phyloP scores from a whole-genome alignment of 2,888 invertebrate species.

The Anoplius nigerrimus region DNA sequence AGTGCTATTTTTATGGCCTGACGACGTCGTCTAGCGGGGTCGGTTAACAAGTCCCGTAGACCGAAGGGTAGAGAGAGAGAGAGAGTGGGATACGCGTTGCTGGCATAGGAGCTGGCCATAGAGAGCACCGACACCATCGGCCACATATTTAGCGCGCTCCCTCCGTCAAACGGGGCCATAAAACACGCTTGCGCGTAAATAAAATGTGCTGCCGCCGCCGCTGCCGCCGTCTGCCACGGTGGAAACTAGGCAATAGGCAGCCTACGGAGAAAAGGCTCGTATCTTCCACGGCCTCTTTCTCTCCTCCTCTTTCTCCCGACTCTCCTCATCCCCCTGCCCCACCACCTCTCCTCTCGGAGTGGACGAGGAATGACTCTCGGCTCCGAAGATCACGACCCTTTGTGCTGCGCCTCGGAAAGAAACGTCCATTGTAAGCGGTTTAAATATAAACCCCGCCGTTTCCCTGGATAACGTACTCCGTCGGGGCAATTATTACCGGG shows the following conservation, averaged over 20 bases:
- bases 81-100: too few relatives aligned
- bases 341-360: not conserved
- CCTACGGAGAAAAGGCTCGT: conserved; percentile 30
- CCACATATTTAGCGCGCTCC: conserved; percentile 61
- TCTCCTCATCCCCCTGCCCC: not conserved
- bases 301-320: not conserved
- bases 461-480: too few relatives aligned
- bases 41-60: conserved; percentile 3
- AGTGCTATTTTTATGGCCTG: conserved; percentile 35
- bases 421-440: conserved; percentile 10
- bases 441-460: conserved; percentile 15
- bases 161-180: conserved; percentile 64
- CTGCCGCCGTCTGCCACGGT: conserved; percentile 29
- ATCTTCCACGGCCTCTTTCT: conserved; percentile 2
- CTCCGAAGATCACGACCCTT: conserved; percentile 13
- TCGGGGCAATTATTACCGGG: too few relatives aligned
- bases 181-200: conserved; percentile 67
- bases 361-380: conserved; percentile 9
- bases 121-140: not conserved
- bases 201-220: conserved; percentile 56
- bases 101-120: not conserved
- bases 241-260: conserved; percentile 37
- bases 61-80: not conserved
- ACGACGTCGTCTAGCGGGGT: conserved; percentile 25
- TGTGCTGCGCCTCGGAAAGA: conserved; percentile 18